Evolutionary conservation across 2,113 vertebrate genomes (phyloP).

Genomic region (Sinocyclocheilus rhinocerous): DNA sequence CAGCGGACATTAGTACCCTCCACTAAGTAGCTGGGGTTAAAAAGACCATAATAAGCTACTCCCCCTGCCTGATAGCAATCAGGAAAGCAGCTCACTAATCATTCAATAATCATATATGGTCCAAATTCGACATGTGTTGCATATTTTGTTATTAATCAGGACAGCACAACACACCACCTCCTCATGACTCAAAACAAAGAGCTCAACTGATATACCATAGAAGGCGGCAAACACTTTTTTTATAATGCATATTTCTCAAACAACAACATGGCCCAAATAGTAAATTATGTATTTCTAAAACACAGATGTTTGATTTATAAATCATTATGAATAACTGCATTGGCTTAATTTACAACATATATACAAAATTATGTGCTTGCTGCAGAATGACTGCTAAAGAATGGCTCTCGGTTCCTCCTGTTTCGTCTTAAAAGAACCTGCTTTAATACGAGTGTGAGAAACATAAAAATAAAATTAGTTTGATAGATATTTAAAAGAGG

Average conservation of each 20-base stretch:
- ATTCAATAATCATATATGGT: neutral
- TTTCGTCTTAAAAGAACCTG: neutral
- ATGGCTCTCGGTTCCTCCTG: neutral
- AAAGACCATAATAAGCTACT: neutral
- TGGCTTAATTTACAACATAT: neutral
- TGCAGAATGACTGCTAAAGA: neutral
- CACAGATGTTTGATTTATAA: neutral
- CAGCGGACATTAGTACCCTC: no score
- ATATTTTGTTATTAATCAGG: neutral
- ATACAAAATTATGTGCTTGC: neutral
- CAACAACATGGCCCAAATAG: neutral
- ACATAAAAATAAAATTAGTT: neutral
- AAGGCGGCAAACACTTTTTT: neutral
- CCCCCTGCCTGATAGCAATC: neutral
- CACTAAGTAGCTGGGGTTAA: neutral
- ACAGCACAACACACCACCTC: neutral
- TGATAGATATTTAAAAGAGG: neutral
- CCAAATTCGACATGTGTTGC: constrained; percentile 24
- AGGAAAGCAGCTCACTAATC: neutral
- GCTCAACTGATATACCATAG: neutral
- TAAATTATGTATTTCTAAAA: neutral
- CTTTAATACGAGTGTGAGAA: neutral
- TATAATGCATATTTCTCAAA: neutral
- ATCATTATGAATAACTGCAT: neutral
- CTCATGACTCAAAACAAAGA: neutral